Conservation (phyloP, 1,140 invertebrate species). For the Phocides pigmalion region DNA sequence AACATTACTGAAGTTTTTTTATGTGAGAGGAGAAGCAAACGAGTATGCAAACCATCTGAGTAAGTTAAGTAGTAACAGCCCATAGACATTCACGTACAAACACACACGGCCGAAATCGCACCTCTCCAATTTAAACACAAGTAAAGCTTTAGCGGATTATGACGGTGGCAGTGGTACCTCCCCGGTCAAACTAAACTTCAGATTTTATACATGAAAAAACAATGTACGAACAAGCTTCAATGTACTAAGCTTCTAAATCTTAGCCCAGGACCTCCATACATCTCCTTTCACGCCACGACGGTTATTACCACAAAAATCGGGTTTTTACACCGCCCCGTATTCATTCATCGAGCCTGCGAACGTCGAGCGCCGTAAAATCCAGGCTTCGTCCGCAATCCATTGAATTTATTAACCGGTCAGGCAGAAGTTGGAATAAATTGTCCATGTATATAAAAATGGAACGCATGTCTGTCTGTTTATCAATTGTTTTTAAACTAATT, state of each 20-base stretch:
- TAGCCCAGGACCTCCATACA: constrained; percentile 1
- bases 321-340: constrained; percentile 24
- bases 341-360: constrained; percentile 22
- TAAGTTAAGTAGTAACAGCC: too few relatives aligned
- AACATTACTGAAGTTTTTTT: too few relatives aligned
- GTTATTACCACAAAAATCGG: constrained; percentile 31
- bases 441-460: background rate
- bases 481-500: too few relatives aligned
- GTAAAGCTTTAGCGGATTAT: too few relatives aligned
- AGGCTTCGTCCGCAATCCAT: constrained; percentile 34
- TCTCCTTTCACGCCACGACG: constrained; percentile 5
- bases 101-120: too few relatives aligned
- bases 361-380: constrained; percentile 31
- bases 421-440: background rate
- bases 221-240: background rate
- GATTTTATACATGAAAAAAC: too few relatives aligned
- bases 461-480: background rate
- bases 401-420: constrained; percentile 38
- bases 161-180: too few relatives aligned
- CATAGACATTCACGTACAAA: too few relatives aligned
- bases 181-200: too few relatives aligned
- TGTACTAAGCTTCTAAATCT: constrained; percentile 13
- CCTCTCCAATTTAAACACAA: too few relatives aligned
- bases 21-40: too few relatives aligned
- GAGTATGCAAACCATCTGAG: too few relatives aligned